Evolutionary conservation across 2,113 vertebrate genomes (phyloP).

Genomic region (Elephantulus edwardii): DNA sequence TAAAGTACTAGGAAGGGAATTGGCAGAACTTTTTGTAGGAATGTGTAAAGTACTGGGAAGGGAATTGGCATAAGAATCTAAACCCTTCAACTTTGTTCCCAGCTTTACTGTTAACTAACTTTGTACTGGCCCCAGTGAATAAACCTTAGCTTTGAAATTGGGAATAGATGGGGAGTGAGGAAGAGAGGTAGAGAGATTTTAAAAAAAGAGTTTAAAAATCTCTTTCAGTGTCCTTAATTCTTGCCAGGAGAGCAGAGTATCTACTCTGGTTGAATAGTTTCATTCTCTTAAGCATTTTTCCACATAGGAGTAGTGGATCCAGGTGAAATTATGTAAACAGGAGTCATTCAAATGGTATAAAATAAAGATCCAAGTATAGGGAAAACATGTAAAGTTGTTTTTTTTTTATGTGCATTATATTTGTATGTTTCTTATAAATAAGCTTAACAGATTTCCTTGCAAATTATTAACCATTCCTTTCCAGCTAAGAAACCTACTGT

Average conservation of each 20-base stretch:
- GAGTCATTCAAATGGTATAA: neutral
- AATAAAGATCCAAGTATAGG: constrained; percentile 28
- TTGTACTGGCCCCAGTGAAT: neutral
- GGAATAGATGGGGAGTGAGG: too few relatives aligned
- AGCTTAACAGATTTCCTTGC: constrained; percentile 25
- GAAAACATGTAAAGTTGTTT: neutral
- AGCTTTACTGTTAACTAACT: neutral
- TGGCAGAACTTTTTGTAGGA: neutral
- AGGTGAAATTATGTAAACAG: constrained; percentile 2
- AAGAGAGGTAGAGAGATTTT: neutral
- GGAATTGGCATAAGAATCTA: neutral
- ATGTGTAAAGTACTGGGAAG: neutral
- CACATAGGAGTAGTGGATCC: neutral
- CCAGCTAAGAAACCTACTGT: neutral
- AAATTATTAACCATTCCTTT: neutral
- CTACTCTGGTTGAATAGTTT: constrained; percentile 6
- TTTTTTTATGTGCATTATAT: constrained; percentile 22
- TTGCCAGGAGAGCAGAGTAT: neutral
- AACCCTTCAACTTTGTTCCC: neutral
- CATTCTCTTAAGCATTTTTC: constrained; percentile 43
- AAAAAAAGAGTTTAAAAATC: neutral
- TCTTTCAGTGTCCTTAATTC: neutral
- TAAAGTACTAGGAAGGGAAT: neutral
- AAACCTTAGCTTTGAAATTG: neutral
- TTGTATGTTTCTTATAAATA: constrained; percentile 37